Evolutionary conservation across 2,888 invertebrate genomes (phyloP), one percentile per base, ranked within the genome.

Genomic region (Habroteleia sp.): DNA sequence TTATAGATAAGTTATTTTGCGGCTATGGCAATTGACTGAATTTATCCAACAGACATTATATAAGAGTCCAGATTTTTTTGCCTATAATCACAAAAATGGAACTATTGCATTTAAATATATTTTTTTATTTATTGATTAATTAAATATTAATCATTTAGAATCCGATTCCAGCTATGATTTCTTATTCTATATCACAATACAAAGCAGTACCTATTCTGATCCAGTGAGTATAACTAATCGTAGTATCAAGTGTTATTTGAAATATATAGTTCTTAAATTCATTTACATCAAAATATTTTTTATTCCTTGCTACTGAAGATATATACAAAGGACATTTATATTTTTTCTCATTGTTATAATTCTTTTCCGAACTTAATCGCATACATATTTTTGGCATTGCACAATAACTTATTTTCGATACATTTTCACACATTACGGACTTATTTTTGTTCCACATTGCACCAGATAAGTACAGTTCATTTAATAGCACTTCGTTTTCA

Each of bases 101-200:
- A n/a, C n/a, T n/a, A n/a, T n/a, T n/a, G n/a, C n/a, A n/a, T n/a
- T n/a, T n/a, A n/a, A n/a, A n/a, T n/a, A n/a, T n/a, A n/a, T n/a
- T n/a, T n/a, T n/a, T n/a, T n/a, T n/a, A n/a, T n/a, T n/a, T n/a
- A n/a, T n/a, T n/a, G n/a, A n/a, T n/a, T n/a, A n/a, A n/a, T n/a
- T n/a, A n/a, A n/a, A n/a, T n/a, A n/a, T n/a, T n/a, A n/a, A n/a
- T n/a, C n/a, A n/a, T n/a, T n/a, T n/a, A n/a, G n/a, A n/a, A n/a
- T n/a, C n/a, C n/a, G n/a, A n/a, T n/a, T n/a, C n/a, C n/a, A n/a
- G n/a, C n/a, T n/a, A n/a, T n/a, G n/a, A n/a, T 5, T 39, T 27
- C 41, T 41, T 23, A 71, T 23, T 71, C 41, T 16, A 37, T 20
- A 27, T 73, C 73, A 17, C 73, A 73, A 23, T 73, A 73, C 20